Evolutionary conservation across 2,888 invertebrate genomes (phyloP).

Genomic region (Parnassius mnemosyne): DNA sequence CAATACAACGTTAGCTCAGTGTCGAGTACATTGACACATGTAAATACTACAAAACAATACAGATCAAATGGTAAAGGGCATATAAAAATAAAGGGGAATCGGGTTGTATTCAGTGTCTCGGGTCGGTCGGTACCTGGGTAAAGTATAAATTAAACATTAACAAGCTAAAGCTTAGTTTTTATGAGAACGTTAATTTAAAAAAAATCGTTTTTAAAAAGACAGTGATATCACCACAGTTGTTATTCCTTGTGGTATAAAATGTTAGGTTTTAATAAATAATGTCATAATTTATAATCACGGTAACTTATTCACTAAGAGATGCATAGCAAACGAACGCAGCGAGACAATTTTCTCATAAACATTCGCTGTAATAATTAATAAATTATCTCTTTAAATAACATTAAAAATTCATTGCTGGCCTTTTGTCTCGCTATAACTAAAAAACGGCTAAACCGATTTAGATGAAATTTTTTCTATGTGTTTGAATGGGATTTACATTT

Average conservation of each 20-base stretch:
- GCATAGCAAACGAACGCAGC: no score
- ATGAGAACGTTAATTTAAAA: no score
- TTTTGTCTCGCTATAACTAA: no score
- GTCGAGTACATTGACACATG: constrained; percentile 34
- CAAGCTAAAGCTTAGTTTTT: background rate
- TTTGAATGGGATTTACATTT: no score
- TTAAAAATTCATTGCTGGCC: no score
- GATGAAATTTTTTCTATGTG: no score
- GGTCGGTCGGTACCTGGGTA: background rate
- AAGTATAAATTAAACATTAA: constrained; percentile 19
- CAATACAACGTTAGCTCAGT: constrained; percentile 2
- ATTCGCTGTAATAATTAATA: background rate
- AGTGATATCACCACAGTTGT: background rate
- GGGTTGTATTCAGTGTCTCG: constrained; percentile 27
- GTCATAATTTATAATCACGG: no score
- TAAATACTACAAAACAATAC: constrained; percentile 54
- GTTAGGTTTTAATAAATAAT: no score
- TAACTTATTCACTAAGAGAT: no score
- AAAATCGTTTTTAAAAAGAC: background rate
- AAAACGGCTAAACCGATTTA: no score
- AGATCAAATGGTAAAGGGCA: constrained; percentile 52
- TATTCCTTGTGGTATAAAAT: no score
- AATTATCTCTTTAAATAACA: no score
- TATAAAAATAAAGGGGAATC: constrained; percentile 29
- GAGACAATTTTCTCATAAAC: background rate